Conservation (phyloP, 2,113 vertebrate species). For the Okapia johnstoni region DNA sequence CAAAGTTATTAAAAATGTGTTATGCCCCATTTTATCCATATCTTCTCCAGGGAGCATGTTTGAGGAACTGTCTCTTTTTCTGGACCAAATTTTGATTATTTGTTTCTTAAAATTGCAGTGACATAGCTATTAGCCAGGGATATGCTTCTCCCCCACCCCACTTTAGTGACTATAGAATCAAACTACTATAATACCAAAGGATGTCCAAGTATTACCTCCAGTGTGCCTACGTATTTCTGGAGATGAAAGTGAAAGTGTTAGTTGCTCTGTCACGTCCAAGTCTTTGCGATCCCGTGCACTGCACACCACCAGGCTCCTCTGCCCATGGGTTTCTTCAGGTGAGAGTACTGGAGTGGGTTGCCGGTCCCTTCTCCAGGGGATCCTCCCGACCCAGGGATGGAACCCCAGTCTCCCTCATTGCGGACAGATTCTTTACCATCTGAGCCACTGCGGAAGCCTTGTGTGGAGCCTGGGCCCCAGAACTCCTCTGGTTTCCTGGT, state of each 20-base stretch:
- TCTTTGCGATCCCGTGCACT: accelerated
- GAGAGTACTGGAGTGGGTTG: neutral
- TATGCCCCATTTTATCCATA: neutral
- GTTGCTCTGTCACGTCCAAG: accelerated
- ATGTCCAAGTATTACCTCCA: neutral
- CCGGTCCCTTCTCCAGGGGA: neutral
- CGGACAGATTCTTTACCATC: neutral
- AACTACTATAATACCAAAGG: neutral
- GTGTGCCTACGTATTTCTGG: neutral
- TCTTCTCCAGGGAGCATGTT: neutral
- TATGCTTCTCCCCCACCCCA: neutral
- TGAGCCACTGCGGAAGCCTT: neutral
- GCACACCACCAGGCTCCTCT: neutral
- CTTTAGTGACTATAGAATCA: neutral
- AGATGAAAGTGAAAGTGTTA: neutral
- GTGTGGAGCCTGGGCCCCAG: neutral
- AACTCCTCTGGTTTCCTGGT: neutral
- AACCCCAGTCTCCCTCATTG: neutral
- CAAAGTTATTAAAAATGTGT: neutral
- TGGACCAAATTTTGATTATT: neutral
- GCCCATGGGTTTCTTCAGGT: neutral
- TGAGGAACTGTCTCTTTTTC: neutral
- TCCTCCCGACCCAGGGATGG: neutral
- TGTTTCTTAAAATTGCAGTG: neutral
- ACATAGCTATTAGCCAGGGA: neutral